Percentiles rank a stretch among this genome's conserved stretches.
Evolutionary conservation across 2,888 invertebrate species (phyloP).

Genomic region (Standfussiana lucernea): DNA sequence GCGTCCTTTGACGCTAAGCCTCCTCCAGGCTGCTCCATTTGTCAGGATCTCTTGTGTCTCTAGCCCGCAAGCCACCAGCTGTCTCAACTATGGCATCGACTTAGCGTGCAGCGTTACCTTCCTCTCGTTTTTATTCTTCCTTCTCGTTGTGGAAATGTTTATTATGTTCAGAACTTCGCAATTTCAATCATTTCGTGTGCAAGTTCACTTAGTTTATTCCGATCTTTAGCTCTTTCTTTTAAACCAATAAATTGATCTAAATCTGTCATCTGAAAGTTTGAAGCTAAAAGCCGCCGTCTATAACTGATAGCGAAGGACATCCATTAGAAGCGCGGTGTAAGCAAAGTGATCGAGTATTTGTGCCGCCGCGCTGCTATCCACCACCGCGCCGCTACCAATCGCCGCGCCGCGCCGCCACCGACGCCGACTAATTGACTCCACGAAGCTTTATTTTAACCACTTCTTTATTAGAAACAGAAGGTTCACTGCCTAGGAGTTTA

Average conservation of each 20-base stretch:
- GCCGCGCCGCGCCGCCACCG: not conserved
- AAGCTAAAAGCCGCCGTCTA: not conserved
- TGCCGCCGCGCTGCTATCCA: not conserved
- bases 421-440: conserved; percentile 19
- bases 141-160: not conserved
- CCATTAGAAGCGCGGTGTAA: not conserved
- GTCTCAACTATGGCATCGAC: too few relatives aligned
- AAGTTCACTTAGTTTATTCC: not conserved
- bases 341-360: conserved; percentile 15
- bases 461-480: conserved; percentile 6
- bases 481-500: not conserved
- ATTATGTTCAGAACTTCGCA: not conserved
- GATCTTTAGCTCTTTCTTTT: not conserved
- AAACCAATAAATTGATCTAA: not conserved
- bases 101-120: too few relatives aligned
- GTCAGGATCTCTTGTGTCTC: too few relatives aligned
- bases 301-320: not conserved
- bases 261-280: not conserved
- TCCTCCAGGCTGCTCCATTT: too few relatives aligned
- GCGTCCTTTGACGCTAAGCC: too few relatives aligned
- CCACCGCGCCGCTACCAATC: not conserved
- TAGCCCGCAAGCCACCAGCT: too few relatives aligned
- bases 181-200: not conserved
- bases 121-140: too few relatives aligned
- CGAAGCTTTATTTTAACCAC: not conserved